These are phyloP conservation scores for Troilus luridus DNA, from an alignment of 2,888 invertebrate species.

Conservation along the genomic window DNA sequence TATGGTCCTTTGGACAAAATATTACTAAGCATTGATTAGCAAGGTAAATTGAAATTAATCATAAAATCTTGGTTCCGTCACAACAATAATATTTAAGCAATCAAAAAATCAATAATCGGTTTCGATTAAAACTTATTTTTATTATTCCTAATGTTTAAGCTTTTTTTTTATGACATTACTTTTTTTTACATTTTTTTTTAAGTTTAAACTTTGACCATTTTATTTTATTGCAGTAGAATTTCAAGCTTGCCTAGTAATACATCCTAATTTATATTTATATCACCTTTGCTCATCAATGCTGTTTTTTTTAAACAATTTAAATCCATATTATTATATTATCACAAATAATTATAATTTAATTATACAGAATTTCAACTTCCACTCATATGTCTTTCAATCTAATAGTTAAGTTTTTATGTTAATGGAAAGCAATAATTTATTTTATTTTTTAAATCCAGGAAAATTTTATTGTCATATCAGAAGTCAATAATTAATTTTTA, in stretches of 20 bases:
- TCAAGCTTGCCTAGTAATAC: background rate
- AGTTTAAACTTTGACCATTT: background rate
- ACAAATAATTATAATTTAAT: background rate
- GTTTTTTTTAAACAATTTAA: background rate
- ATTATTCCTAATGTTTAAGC: background rate
- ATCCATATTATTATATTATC: background rate
- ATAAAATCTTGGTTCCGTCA: background rate
- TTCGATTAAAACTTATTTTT: background rate
- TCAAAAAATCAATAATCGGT: too few species aligned
- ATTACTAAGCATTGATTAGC: background rate
- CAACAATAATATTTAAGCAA: too few species aligned
- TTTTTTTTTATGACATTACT: too few species aligned
- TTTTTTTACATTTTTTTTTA: background rate
- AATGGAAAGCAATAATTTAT: background rate
- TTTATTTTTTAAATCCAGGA: background rate
- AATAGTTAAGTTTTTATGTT: background rate
- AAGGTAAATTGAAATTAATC: background rate
- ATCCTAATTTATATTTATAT: background rate
- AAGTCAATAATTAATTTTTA: background rate
- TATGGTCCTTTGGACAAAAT: background rate
- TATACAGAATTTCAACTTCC: background rate
- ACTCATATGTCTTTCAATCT: background rate
- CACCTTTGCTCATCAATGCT: background rate
- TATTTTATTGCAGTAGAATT: background rate
- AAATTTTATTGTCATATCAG: background rate